Evolutionary conservation across 2,113 vertebrate species (phyloP).

Genomic region (Eurypyga helias): DNA sequence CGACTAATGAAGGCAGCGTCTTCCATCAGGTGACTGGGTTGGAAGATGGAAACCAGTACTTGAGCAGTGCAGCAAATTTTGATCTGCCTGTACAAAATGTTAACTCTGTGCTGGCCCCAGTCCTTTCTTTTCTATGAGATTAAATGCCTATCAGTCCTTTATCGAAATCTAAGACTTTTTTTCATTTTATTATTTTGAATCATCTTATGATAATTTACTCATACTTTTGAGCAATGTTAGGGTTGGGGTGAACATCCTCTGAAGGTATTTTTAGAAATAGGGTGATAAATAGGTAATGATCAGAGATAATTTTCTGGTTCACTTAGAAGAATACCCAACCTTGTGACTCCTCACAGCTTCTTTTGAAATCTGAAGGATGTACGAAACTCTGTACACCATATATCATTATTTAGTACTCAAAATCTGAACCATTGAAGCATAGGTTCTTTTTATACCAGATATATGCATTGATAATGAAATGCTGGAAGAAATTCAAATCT

Average conservation of each 20-base stretch:
- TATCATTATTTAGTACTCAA: background rate
- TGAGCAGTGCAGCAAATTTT: background rate
- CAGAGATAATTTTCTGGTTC: background rate
- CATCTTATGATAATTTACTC: background rate
- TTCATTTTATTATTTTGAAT: background rate
- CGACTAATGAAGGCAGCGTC: background rate
- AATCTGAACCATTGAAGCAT: background rate
- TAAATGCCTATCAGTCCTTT: background rate
- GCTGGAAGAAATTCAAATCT: background rate
- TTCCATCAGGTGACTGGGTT: fast-evolving
- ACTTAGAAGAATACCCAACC: background rate
- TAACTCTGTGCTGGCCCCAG: background rate
- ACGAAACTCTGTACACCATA: background rate
- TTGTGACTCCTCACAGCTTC: background rate
- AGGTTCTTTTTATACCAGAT: background rate
- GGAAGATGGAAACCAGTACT: background rate
- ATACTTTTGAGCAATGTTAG: background rate
- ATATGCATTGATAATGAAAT: background rate
- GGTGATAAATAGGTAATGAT: background rate
- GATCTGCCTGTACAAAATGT: background rate
- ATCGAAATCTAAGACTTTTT: background rate
- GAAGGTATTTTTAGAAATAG: background rate
- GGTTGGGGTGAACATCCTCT: background rate
- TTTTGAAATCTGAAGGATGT: background rate
- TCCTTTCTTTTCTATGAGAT: background rate